Evolutionary conservation across 2,888 invertebrate species (phyloP).

Genomic region (Campoplex nolae): DNA sequence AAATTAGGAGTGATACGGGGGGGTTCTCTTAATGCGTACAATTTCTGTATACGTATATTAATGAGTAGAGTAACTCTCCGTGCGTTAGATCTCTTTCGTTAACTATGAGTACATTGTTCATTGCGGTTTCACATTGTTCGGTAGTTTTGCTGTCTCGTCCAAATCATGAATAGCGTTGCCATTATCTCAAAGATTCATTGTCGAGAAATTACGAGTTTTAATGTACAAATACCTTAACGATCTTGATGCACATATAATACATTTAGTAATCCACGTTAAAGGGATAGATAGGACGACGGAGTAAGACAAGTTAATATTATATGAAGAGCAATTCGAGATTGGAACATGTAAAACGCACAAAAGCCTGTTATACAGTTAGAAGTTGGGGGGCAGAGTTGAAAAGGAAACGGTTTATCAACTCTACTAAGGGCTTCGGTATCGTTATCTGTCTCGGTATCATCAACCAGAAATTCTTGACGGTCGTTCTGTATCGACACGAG

Average conservation of each 20-base stretch:
- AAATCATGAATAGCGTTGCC: background rate
- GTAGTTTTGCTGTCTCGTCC: background rate
- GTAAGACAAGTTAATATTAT: background rate
- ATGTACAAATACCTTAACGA: background rate
- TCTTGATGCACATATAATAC: background rate
- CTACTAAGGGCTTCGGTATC: constrained; percentile 10
- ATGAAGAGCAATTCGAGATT: constrained; percentile 4
- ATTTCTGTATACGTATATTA: background rate
- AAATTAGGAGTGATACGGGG: constrained; percentile 8
- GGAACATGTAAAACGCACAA: background rate
- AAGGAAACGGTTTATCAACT: constrained; percentile 28
- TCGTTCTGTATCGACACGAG: background rate
- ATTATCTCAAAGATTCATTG: constrained; percentile 4
- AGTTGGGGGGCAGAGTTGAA: constrained; percentile 39
- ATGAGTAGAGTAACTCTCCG: background rate
- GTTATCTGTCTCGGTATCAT: background rate
- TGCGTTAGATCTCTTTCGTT: background rate
- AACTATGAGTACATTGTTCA: background rate
- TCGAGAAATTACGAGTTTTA: constrained; percentile 19
- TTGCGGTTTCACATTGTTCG: background rate
- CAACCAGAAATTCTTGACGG: constrained; percentile 14
- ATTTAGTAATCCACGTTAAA: background rate
- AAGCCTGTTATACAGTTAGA: background rate
- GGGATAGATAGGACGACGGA: background rate
- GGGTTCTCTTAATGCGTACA: constrained; percentile 19